These are phyloP conservation scores for Carassius auratus DNA, from an alignment of 2,113 vertebrate species.

Conservation along the genomic window DNA sequence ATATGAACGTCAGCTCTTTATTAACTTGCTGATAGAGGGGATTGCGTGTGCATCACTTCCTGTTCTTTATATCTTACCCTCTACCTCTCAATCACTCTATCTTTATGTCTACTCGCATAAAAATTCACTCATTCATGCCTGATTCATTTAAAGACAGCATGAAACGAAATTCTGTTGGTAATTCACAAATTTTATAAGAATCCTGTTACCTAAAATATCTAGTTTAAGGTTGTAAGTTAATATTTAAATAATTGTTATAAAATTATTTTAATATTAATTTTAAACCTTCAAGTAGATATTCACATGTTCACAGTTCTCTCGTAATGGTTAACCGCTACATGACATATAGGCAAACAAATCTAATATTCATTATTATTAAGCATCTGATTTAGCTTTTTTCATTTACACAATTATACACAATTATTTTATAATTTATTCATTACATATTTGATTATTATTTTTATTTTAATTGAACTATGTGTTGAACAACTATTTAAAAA, in stretches of 20 bases:
- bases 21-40: slow-evolving; percentile 76
- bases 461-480: no score
- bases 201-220: no score
- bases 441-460: no score
- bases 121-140: not conserved
- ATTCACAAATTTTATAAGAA: no score
- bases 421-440: no score
- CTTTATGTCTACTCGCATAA: slow-evolving; percentile 47
- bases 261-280: no score
- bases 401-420: no score
- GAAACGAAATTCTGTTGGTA: not conserved
- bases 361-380: no score
- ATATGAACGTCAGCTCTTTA: slow-evolving; percentile 76
- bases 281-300: not conserved
- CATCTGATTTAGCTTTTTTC: no score
- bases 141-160: not conserved
- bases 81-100: slow-evolving; percentile 51
- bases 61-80: not conserved
- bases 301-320: not conserved
- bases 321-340: not conserved
- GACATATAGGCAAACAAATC: not conserved
- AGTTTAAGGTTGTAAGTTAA: no score
- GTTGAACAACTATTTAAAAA: no score
- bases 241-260: no score
- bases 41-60: slow-evolving; percentile 59